Base-by-base conservation (phyloP, 2,113 vertebrate genomes). In the Limnothrissa miodon region DNA sequence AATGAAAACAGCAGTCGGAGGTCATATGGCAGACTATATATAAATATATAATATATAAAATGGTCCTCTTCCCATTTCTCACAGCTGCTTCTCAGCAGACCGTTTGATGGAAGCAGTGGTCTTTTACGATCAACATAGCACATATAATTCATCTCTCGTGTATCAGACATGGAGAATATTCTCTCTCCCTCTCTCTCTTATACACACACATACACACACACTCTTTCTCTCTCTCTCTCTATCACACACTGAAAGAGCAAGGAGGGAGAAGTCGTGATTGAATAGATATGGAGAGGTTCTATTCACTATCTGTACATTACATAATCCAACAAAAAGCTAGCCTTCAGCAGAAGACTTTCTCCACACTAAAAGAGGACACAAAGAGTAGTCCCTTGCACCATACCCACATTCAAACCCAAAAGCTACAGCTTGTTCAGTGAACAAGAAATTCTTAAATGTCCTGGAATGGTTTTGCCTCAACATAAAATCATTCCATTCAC, bases 121-220 rank as follows among this genome's bases (percentile, higher is more conserved):
- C 78, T 39, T 85, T 88, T 88, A 88, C 48, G 56, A 80, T 81
- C 85, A 85, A 78, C 79, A 82, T 79, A 46, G 78, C 48, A 80
- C 25, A 15, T 80, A 83, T 86, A 80, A 86, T 66, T 86, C 83
- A 85, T 79, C 21, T 66, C 79, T 45, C 79, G 33, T 70, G 79
- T 46, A 13, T 82, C 42, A 56, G 81, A 62, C 5, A 81, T 82
- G 78, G 80, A 84, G 78, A 80, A 83, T 79, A 45, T 74, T 36
- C 25, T n/a, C 56, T 4, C 59, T 25, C 59, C 29, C 59, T 80
- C 33, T 33, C 48, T 25, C 45, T 51, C 45, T 59, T 36, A 15
- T 13, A 15, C 66, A 25, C 81, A 0, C 46, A 5, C 74, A 2
- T 33, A 33, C 66, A 74, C 29, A 70, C 62, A 70, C 62, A 74